Conservation (phyloP, 2,888 invertebrate genomes). For the Pandemis heparana region DNA sequence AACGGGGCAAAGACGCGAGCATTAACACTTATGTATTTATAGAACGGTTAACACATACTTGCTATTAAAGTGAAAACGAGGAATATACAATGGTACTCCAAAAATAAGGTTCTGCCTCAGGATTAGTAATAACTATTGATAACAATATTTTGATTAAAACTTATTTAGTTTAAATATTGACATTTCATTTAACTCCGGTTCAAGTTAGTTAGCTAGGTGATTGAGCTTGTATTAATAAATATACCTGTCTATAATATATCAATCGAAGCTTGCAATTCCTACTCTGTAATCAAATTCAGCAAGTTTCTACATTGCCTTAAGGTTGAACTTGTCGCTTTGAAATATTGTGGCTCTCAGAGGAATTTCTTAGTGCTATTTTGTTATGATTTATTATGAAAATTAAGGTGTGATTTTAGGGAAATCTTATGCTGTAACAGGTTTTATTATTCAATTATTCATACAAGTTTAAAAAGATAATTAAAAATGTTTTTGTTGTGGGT, state of each 20-base stretch:
- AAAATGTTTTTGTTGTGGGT: too few relatives aligned
- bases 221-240: neutral
- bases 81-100: too few relatives aligned
- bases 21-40: too few relatives aligned
- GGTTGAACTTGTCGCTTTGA: slow-evolving; percentile 34
- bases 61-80: too few relatives aligned
- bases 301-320: slow-evolving; percentile 52
- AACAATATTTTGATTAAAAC: too few relatives aligned
- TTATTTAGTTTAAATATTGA: neutral
- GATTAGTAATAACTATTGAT: neutral
- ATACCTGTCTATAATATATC: slow-evolving; percentile 3
- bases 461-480: too few relatives aligned
- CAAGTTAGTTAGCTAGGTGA: neutral
- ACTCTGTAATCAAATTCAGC: slow-evolving; percentile 42
- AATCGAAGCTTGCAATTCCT: slow-evolving; percentile 5
- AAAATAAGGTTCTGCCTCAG: too few relatives aligned
- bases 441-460: too few relatives aligned
- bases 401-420: neutral
- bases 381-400: neutral
- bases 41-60: too few relatives aligned
- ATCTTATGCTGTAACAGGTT: too few relatives aligned
- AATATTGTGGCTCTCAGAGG: slow-evolving; percentile 10
- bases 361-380: slow-evolving; percentile 3
- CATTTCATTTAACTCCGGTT: neutral
- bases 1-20: too few relatives aligned